These are phyloP conservation scores for Drosophila koepferae DNA, from an alignment of 2,888 invertebrate species.

Conservation along the genomic window DNA sequence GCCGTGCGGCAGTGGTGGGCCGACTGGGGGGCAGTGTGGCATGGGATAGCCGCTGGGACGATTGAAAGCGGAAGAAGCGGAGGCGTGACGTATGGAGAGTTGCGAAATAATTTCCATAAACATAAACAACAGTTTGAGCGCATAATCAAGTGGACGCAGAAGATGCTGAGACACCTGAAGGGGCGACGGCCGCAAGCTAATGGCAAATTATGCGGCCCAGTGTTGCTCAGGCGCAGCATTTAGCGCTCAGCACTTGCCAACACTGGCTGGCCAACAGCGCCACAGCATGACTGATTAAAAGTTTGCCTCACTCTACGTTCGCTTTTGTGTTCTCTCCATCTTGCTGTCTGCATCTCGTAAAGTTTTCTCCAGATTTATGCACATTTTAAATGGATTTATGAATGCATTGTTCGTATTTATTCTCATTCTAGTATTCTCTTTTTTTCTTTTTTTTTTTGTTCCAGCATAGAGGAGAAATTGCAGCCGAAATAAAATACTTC, in stretches of 20 bases:
- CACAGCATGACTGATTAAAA: conserved; percentile 13
- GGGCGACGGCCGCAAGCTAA: conserved; percentile 48
- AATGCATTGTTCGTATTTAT: conserved; percentile 25
- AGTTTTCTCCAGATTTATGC: conserved; percentile 45
- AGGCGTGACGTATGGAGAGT: background rate
- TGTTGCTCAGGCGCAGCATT: conserved; percentile 26
- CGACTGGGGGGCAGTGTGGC: background rate
- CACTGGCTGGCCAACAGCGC: conserved; percentile 14
- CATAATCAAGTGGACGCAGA: conserved; percentile 52
- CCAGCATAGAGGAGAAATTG: background rate
- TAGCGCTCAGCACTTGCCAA: conserved; percentile 6
- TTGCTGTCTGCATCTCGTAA: conserved; percentile 7
- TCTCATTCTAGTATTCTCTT: background rate
- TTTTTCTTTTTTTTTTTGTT: background rate
- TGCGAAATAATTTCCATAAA: conserved; percentile 70
- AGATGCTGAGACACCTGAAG: conserved; percentile 17
- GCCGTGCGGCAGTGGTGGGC: too few relatives aligned
- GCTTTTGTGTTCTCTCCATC: background rate
- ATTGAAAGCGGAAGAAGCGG: background rate
- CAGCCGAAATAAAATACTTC: conserved; percentile 28
- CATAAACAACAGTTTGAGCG: conserved; percentile 68
- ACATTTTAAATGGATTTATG: conserved; percentile 61
- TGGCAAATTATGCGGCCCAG: conserved; percentile 63
- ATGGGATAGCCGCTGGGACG: background rate
- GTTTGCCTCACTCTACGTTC: background rate